phyloP scores from a whole-genome alignment of 2,888 invertebrate species.

The Orthosia cruda region DNA sequence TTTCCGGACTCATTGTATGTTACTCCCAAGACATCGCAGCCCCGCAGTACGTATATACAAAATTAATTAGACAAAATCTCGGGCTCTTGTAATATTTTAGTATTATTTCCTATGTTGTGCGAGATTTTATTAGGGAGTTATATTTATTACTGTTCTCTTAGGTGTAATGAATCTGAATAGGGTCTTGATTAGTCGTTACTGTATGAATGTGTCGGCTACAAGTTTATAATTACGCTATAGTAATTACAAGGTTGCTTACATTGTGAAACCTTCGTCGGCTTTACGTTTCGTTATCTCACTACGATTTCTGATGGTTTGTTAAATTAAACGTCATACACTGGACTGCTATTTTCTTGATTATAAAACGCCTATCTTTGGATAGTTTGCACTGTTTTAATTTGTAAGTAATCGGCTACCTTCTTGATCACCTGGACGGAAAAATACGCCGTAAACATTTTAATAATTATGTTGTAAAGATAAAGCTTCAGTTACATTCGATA shows the following conservation, averaged over 20 bases:
- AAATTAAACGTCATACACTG: slow-evolving; percentile 88
- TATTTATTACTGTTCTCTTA: slow-evolving; percentile 89
- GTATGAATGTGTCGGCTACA: slow-evolving; percentile 83
- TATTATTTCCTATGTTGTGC: slow-evolving; percentile 89
- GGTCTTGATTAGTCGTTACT: slow-evolving; percentile 87
- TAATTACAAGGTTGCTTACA: slow-evolving; percentile 89
- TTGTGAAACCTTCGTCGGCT: slow-evolving; percentile 83
- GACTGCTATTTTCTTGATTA: slow-evolving; percentile 84
- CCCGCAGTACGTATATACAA: slow-evolving; percentile 89
- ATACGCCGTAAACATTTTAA: slow-evolving; percentile 4
- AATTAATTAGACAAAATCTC: slow-evolving; percentile 91
- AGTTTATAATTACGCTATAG: slow-evolving; percentile 89
- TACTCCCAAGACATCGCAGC: slow-evolving; percentile 90
- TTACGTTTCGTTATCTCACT: slow-evolving; percentile 84
- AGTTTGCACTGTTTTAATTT: slow-evolving; percentile 78
- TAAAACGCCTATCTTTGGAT: slow-evolving; percentile 79
- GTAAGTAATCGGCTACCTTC: slow-evolving; percentile 29
- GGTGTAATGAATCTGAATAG: slow-evolving; percentile 88
- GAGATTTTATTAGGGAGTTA: slow-evolving; percentile 89
- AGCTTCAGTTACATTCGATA: slow-evolving; percentile 16
- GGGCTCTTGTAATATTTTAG: slow-evolving; percentile 90
- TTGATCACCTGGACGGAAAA: slow-evolving; percentile 19
- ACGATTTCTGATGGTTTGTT: slow-evolving; percentile 87
- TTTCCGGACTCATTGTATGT: slow-evolving; percentile 89
- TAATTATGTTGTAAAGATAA: slow-evolving; percentile 27